Evolutionary conservation across 1,140 invertebrate genomes (phyloP), one percentile per base, ranked within the genome.

Genomic region (Temnothorax nylanderi): DNA sequence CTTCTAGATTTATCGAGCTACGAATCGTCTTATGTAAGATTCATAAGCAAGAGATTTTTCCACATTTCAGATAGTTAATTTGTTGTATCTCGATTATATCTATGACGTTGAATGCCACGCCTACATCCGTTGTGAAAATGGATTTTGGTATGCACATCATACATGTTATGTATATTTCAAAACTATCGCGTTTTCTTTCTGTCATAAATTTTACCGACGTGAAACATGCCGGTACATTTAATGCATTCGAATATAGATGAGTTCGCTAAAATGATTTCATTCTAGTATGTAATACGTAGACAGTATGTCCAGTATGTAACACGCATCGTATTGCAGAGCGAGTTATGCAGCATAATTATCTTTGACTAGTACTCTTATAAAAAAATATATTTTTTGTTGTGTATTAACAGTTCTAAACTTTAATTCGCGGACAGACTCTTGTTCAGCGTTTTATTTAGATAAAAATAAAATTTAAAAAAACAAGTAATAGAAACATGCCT

Each of bases 161-260:
- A 56, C 18, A n/a, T 41, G 37, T 3, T 41, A 65, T 16, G 26
- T 18, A 41, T 34, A 54, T 75, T 51, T n/a, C 21, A 37, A 60
- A 60, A 76, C 16, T 60, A 60, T 76, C 37, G 54, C 32, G 51
- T 54, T n/a, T 56, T 75, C 34, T 75, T 75, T 75, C n/a, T 56
- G 26, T 18, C 49, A 8, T 34, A 34, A 58, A 54, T 75, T 75
- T 34, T 41, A 75, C 2, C 5, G 8, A 5, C 11, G 5, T 16
- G 51, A 26, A 26, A 75, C 34, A 41, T n/a, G 34, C 34, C 18
- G 16, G 10, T 74, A 49, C 6, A 37, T 41, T 37, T 54, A 51
- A 58, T 58, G 51, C 34, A 41, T 41, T 75, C 11, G 18, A 75
- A 58, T 74, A 32, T 75, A 41, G 49, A 49, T 11, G 44, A 58